These are phyloP conservation scores for Gerris lacustris DNA, from an alignment of 2,888 invertebrate genomes.

Conservation along the genomic window DNA sequence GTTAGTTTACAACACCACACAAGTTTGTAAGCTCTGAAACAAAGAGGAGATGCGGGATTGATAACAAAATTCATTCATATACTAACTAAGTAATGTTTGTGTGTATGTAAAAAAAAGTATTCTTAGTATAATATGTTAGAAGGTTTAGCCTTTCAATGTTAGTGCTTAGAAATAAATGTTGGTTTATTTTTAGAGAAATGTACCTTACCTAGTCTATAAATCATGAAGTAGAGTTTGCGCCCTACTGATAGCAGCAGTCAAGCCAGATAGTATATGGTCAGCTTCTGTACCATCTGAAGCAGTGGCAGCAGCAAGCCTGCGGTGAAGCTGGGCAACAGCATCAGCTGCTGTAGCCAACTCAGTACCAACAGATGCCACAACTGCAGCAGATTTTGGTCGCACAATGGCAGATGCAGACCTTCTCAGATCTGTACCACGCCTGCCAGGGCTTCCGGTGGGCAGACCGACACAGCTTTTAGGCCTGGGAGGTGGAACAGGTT, in stretches of 20 bases:
- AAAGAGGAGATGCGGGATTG: too few relatives aligned
- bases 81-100: too few relatives aligned
- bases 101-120: too few relatives aligned
- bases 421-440: slow-evolving; percentile 28
- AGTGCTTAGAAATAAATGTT: too few relatives aligned
- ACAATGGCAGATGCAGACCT: slow-evolving; percentile 24
- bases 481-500: slow-evolving; percentile 34
- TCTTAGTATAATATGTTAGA: too few relatives aligned
- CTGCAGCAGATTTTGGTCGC: slow-evolving; percentile 9
- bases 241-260: not conserved
- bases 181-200: not conserved
- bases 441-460: slow-evolving; percentile 26
- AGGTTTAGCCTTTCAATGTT: too few relatives aligned
- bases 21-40: too few relatives aligned
- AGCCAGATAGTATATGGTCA: not conserved
- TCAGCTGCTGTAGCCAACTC: slow-evolving; percentile 43
- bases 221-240: not conserved
- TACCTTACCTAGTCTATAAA: not conserved
- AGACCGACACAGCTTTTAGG: slow-evolving; percentile 38
- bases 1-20: too few relatives aligned
- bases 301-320: slow-evolving; percentile 39
- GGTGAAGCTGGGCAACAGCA: slow-evolving; percentile 58
- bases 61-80: too few relatives aligned
- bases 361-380: not conserved
- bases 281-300: not conserved